phyloP scores from a whole-genome alignment of 2,888 invertebrate species.

The Julus scanicus region DNA sequence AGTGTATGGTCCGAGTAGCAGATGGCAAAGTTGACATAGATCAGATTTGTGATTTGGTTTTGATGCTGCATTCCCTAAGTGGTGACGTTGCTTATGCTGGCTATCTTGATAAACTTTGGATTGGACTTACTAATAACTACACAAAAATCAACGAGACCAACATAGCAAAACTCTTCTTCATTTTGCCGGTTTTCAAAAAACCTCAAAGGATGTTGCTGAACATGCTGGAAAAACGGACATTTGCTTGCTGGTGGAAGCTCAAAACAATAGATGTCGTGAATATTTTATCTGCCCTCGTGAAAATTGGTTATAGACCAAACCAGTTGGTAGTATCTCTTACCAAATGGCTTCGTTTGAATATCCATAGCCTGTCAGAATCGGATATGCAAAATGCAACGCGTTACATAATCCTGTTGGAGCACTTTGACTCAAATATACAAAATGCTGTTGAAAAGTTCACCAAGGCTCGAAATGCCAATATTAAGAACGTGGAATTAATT shows the following conservation, averaged over 20 bases:
- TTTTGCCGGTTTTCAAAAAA: constrained; percentile 71
- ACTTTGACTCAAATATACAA: constrained; percentile 71
- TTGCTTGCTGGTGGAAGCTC: constrained; percentile 70
- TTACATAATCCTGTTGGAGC: constrained; percentile 71
- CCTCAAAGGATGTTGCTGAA: constrained; percentile 73
- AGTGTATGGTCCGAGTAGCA: constrained; percentile 72
- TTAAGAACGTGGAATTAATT: constrained; percentile 70
- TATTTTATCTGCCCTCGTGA: constrained; percentile 62
- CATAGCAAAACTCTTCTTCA: constrained; percentile 71
- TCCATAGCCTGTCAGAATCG: constrained; percentile 73
- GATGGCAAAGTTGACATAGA: constrained; percentile 72
- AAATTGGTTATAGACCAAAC: constrained; percentile 61
- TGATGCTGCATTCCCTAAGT: constrained; percentile 67
- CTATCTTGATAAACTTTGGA: constrained; percentile 74
- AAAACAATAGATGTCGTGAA: constrained; percentile 62
- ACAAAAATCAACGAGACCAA: constrained; percentile 72
- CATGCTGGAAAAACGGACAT: constrained; percentile 72
- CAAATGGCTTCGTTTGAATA: constrained; percentile 73
- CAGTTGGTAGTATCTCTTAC: constrained; percentile 65
- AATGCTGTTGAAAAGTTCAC: constrained; percentile 74
- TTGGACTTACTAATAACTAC: constrained; percentile 73
- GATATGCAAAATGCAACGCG: constrained; percentile 68
- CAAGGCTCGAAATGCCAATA: constrained; percentile 68
- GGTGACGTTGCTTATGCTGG: constrained; percentile 68
- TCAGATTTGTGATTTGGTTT: constrained; percentile 73